Conservation (phyloP, 2,888 invertebrate genomes). For the Nomada fucata region DNA sequence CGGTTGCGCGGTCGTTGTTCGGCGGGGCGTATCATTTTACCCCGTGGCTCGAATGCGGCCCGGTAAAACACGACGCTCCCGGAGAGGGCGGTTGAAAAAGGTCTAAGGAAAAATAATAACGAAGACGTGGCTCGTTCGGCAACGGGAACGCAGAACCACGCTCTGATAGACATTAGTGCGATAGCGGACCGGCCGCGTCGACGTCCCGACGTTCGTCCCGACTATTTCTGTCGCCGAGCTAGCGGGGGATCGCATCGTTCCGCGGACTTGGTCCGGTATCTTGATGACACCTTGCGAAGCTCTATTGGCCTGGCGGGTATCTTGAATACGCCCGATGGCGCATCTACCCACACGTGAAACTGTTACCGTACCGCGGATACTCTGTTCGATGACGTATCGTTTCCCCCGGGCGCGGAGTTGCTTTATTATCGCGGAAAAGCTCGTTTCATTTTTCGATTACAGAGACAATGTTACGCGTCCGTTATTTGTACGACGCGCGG, state of each 20-base stretch:
- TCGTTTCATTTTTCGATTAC: not conserved
- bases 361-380: conserved; percentile 9
- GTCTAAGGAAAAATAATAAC: conserved; percentile 70
- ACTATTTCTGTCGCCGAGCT: conserved; percentile 36
- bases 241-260: conserved; percentile 42
- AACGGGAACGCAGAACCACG: conserved; percentile 59
- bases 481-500: not conserved
- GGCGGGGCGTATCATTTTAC: conserved; percentile 69
- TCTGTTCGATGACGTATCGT: not conserved
- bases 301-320: conserved; percentile 14
- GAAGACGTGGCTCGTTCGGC: conserved; percentile 35
- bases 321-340: conserved; percentile 21
- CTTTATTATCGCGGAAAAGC: not conserved
- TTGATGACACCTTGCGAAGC: conserved; percentile 28
- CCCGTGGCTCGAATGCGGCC: conserved; percentile 38
- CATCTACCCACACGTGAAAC: conserved; percentile 16
- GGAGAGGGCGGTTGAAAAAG: conserved; percentile 42
- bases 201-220: not conserved
- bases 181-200: conserved; percentile 38
- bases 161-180: conserved; percentile 62
- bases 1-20: conserved; percentile 60
- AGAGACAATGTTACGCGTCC: too few species aligned
- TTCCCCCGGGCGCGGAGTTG: not conserved
- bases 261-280: conserved; percentile 30
- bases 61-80: not conserved